Base-by-base conservation (phyloP, 1,140 invertebrate genomes). In the Scaptomyza montana region DNA sequence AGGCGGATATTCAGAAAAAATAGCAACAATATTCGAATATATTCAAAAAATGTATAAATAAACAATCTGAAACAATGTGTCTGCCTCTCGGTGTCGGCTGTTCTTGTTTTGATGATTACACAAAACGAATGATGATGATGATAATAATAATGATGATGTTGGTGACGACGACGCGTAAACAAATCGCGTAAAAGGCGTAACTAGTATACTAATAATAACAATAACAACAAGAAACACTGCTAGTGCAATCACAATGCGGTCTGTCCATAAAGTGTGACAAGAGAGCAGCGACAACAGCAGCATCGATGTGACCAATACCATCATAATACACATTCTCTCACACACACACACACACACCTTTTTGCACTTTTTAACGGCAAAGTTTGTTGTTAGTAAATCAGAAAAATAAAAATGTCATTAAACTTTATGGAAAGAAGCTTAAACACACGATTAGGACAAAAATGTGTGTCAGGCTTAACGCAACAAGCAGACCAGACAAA, bases 1-100 rank as follows among this genome's bases (percentile, higher is more conserved):
- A 72, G 63, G 69, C 69, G 69, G 69, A 73, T 68, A 73, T 68
- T 68, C 56, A 50, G 46, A 13, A 62, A 45, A 68, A 61, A 68
- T 73, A 68, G 70, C 55, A 9, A 36, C 63, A 70, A 45, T 62
- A 69, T 74, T 69, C 65, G 63, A 74, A 62, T 73, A 60, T 73
- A 61, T 68, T 56, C 70, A 25, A 62, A 16, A 55, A 45, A 43
- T 2, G 25, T 51, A 65, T 56, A 53, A 25, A 53, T 4, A 59
- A 72, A 72, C 54, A n/a, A n/a, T n/a, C n/a, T n/a, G n/a, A 59
- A 72, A 72, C 41, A 72, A 13, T 54, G 51, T 54, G 46, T 49
- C 47, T 39, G 3, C 8, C 19, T n/a, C 8, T n/a, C 8, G 33
- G 2, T 30, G 30, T 30, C 30, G 30, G 30, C n/a, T 28, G n/a